These are phyloP conservation scores for Polietes domitor DNA, from an alignment of 2,888 invertebrate species.

Conservation along the genomic window DNA sequence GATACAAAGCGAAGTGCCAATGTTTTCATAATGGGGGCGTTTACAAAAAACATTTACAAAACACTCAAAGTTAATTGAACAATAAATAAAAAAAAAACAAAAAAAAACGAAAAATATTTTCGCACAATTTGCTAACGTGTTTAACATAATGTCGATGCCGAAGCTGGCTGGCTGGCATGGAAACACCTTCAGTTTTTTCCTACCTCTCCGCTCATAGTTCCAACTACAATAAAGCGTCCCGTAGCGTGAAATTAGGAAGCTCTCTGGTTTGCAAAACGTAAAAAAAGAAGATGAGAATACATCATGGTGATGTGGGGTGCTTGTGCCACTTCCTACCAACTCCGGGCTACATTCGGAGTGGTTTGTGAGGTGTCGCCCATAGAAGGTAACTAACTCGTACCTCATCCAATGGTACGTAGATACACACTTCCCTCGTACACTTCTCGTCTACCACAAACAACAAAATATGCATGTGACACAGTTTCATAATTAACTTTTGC, in stretches of 20 bases:
- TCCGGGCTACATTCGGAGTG: background rate
- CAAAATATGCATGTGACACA: slow-evolving; percentile 58
- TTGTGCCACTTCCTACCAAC: slow-evolving; percentile 14
- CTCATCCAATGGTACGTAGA: too few species aligned
- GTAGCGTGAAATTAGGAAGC: slow-evolving; percentile 75
- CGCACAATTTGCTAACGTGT: slow-evolving; percentile 1
- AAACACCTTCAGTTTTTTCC: slow-evolving; percentile 35
- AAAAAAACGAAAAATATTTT: slow-evolving; percentile 44
- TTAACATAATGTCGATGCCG: background rate
- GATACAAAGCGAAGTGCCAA: background rate
- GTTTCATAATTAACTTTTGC: slow-evolving; percentile 64
- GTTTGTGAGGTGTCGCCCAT: background rate
- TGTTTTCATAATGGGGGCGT: slow-evolving; percentile 44
- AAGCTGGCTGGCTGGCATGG: background rate
- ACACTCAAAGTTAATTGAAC: slow-evolving; percentile 71
- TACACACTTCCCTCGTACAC: background rate
- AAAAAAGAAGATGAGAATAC: background rate
- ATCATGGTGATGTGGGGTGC: slow-evolving; percentile 23
- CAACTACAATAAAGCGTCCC: slow-evolving; percentile 60
- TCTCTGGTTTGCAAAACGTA: slow-evolving; percentile 62
- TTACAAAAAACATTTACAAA: slow-evolving; percentile 12
- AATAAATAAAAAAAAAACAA: slow-evolving; percentile 69
- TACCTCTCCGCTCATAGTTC: too few species aligned
- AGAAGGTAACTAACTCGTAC: background rate
- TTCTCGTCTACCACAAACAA: slow-evolving; percentile 9